Percentiles rank a stretch among this genome's conserved stretches.
These are phyloP conservation scores for Leptopilina myrica DNA, from an alignment of 2,888 invertebrate species.

Conservation along the genomic window DNA sequence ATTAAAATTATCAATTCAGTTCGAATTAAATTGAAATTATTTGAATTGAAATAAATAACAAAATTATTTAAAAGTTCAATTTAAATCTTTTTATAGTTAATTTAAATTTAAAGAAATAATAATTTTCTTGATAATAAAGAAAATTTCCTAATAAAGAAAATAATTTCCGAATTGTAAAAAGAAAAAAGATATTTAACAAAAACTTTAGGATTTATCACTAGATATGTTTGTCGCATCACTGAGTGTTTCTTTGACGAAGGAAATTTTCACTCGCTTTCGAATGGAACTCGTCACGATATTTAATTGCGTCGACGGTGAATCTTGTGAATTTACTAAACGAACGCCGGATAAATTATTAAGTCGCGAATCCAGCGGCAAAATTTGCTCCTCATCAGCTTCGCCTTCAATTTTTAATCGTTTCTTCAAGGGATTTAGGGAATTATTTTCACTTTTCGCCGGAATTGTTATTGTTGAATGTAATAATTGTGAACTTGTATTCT, in stretches of 20 bases:
- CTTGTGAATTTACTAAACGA: neutral
- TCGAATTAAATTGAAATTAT: too few relatives aligned
- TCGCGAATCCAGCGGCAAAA: neutral
- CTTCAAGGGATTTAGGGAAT: neutral
- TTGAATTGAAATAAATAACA: neutral
- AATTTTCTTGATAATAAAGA: too few relatives aligned
- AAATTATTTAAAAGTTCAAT: neutral
- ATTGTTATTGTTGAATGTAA: neutral
- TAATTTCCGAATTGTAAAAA: neutral
- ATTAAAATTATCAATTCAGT: too few relatives aligned
- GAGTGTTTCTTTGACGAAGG: constrained; percentile 4
- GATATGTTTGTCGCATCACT: neutral
- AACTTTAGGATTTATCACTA: neutral
- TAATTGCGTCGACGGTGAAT: neutral
- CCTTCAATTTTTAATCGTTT: constrained; percentile 27
- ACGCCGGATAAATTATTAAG: neutral
- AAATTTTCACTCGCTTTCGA: constrained; percentile 10
- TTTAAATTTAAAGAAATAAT: neutral
- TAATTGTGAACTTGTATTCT: constrained; percentile 11
- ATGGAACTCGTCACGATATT: neutral
- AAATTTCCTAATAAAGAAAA: too few relatives aligned
- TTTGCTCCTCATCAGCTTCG: neutral
- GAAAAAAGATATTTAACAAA: neutral
- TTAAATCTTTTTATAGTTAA: neutral
- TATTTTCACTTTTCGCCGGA: neutral